A percentile compares a stretch with the other conserved stretches of the same genome.
These are phyloP conservation scores for Stegastes partitus DNA, from an alignment of 2,113 vertebrate genomes.

Conservation along the genomic window DNA sequence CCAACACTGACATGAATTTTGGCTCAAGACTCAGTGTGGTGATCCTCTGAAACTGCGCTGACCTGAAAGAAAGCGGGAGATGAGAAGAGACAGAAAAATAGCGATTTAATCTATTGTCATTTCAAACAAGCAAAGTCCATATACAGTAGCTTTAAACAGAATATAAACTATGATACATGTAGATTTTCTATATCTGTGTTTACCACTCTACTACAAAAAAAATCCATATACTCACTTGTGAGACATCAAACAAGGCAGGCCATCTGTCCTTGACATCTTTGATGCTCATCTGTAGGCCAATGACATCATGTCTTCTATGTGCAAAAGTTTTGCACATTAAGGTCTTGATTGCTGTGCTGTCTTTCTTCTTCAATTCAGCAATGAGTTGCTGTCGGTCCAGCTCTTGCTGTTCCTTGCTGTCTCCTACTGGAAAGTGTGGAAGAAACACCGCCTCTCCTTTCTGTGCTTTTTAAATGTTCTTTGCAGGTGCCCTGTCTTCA, in stretches of 20 bases:
- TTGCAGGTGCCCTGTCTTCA: neutral
- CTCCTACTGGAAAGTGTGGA: slow-evolving; percentile 1
- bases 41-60: neutral
- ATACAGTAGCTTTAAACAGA: too few relatives aligned
- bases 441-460: slow-evolving; percentile 1
- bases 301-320: too few relatives aligned
- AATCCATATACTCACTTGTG: too few relatives aligned
- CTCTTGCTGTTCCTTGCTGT: neutral
- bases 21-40: neutral
- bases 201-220: too few relatives aligned
- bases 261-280: neutral
- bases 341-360: neutral
- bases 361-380: neutral
- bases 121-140: too few relatives aligned
- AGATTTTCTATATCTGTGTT: too few relatives aligned
- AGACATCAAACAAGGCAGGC: too few relatives aligned
- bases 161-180: too few relatives aligned
- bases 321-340: neutral
- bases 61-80: neutral
- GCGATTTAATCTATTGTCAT: too few relatives aligned
- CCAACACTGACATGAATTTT: neutral
- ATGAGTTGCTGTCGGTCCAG: neutral
- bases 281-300: neutral
- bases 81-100: too few relatives aligned
- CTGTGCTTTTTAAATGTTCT: neutral